Base-by-base conservation (phyloP, 2,888 invertebrate species). In the Lithophane semibrunnea region DNA sequence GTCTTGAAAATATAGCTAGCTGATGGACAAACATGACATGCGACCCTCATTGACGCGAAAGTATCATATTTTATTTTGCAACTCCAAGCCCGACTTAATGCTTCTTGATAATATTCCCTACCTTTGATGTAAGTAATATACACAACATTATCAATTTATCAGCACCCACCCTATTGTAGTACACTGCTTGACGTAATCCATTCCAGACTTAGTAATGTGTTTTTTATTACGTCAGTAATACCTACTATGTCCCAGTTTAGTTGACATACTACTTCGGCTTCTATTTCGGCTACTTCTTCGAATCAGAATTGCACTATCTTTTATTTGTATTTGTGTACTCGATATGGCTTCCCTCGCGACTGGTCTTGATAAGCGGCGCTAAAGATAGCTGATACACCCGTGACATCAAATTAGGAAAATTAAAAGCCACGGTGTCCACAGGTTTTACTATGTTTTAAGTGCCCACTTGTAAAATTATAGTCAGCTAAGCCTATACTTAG, bases 281-380 rank as follows among this genome's bases (percentile, higher is more conserved):
- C 24, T 64, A 47, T 52, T 80, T 52, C 21, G 42, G 12, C 16
- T 21, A 24, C 24, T 80, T 80, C 64, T 58, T 74, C n/a, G 64
- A 64, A 73, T 74, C 29, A 16, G 49, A 21, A 72, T 49, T 64
- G 49, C 42, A 44, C 71, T 70, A 79, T 79, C 80, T 70, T 37
- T 4, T 5, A 37, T 37, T 37, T 37, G 37, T 37, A 37, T 37
- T 37, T 54, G 70, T 70, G 37, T 42, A 49, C 29, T 49, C 24
- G 61, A 58, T 80, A 71, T 18, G 79, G 73, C 42, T 74, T 65
- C 44, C 76, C 49, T 52, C 13, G 47, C 73, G 16, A 18, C 44
- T 44, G 10, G 29, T 29, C n/a, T 58, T 44, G 64, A 75, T 75
- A 79, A 74, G 24, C 44, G 16, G 16, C 13, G 21, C 10, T 21